These are phyloP conservation scores for Sparus aurata DNA, from an alignment of 2,797 vertebrate species.

Conservation along the genomic window DNA sequence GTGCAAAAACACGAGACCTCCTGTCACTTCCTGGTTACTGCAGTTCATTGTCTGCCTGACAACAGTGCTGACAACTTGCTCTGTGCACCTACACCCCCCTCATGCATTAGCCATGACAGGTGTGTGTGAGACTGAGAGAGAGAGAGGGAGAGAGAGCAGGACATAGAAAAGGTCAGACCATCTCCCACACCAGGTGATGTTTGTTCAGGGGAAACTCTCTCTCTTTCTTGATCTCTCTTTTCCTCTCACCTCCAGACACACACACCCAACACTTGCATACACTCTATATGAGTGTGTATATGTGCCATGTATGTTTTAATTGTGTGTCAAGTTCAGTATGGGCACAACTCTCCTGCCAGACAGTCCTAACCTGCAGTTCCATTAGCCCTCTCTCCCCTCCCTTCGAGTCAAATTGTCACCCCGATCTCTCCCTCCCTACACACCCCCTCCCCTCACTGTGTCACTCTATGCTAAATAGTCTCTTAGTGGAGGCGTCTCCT, in stretches of 20 bases:
- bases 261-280: slow-evolving; percentile 28
- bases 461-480: slow-evolving; percentile 67
- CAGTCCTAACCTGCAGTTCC: slow-evolving; percentile 49
- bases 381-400: slow-evolving; percentile 52
- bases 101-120: slow-evolving; percentile 70
- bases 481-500: slow-evolving; percentile 39
- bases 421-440: not conserved
- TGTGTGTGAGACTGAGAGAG: slow-evolving; percentile 35
- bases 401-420: slow-evolving; percentile 63
- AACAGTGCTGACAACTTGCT: slow-evolving; percentile 74
- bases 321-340: slow-evolving; percentile 67
- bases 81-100: slow-evolving; percentile 48
- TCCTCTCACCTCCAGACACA: slow-evolving; percentile 16
- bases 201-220: slow-evolving; percentile 14
- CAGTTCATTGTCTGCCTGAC: slow-evolving; percentile 65
- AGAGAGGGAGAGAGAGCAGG: not conserved
- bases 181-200: slow-evolving; percentile 40
- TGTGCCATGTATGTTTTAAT: slow-evolving; percentile 69
- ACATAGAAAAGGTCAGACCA: slow-evolving; percentile 48
- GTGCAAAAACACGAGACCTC: slow-evolving; percentile 20
- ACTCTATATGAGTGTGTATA: slow-evolving; percentile 33
- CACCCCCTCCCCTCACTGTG: slow-evolving; percentile 14
- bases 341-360: slow-evolving; percentile 59
- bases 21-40: slow-evolving; percentile 53
- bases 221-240: not conserved